Conservation (phyloP, 2,888 invertebrate species). For the Tipula vernalis region DNA sequence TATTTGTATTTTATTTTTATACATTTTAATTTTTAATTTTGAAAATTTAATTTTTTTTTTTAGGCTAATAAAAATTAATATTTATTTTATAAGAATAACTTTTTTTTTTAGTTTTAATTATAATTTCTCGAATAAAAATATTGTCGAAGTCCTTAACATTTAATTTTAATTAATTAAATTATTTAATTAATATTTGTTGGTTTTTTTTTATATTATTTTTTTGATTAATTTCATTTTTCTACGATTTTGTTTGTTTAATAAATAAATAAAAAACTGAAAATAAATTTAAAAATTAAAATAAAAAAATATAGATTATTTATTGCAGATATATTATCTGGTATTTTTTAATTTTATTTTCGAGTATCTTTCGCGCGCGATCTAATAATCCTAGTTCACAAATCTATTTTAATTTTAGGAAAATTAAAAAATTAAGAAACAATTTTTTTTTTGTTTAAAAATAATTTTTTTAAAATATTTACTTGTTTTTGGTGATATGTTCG, state of each 20-base stretch:
- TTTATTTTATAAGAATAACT: background rate
- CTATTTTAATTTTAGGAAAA: background rate
- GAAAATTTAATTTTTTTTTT: background rate
- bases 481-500: conserved; percentile 1
- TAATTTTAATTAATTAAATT: background rate
- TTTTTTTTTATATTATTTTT: background rate
- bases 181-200: background rate
- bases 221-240: background rate
- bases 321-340: background rate
- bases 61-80: conserved; percentile 7
- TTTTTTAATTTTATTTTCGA: background rate
- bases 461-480: background rate
- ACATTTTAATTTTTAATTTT: conserved; percentile 4
- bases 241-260: background rate
- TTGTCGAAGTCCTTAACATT: conserved; percentile 9
- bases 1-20: background rate
- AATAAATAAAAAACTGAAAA: background rate
- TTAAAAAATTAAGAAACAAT: background rate
- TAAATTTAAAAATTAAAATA: background rate
- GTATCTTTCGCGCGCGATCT: conserved; percentile 9
- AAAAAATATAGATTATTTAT: background rate
- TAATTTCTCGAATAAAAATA: conserved; percentile 8
- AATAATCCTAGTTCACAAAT: background rate
- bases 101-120: background rate
- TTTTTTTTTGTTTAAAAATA: background rate